These are phyloP conservation scores for Apamea epomidion DNA, from an alignment of 2,888 invertebrate genomes.

Conservation along the genomic window DNA sequence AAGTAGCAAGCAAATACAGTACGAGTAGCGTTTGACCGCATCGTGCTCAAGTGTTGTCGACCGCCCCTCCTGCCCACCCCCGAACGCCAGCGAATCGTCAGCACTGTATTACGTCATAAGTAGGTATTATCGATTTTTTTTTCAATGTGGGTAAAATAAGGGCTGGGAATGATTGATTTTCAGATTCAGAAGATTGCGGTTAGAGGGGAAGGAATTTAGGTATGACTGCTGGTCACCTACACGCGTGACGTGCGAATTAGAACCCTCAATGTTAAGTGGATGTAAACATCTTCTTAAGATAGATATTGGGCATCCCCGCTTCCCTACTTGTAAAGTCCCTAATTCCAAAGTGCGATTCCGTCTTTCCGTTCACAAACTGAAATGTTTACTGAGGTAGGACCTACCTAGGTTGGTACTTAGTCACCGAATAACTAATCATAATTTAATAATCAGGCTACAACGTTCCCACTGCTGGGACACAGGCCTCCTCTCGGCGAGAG, in stretches of 20 bases:
- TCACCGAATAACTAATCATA: too few species aligned
- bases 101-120: slow-evolving; percentile 59
- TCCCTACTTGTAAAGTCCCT: not conserved
- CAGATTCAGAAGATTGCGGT: not conserved
- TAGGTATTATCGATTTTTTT: slow-evolving; percentile 40
- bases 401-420: not conserved
- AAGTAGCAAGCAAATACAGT: slow-evolving; percentile 51
- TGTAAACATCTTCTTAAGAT: not conserved
- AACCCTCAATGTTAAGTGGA: not conserved
- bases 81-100: slow-evolving; percentile 53
- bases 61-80: slow-evolving; percentile 52
- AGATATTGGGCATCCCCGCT: not conserved
- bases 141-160: not conserved
- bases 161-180: slow-evolving; percentile 3
- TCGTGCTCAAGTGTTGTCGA: slow-evolving; percentile 62
- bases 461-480: too few species aligned
- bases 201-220: not conserved
- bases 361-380: not conserved
- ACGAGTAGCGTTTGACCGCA: slow-evolving; percentile 63
- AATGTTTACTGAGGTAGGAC: not conserved
- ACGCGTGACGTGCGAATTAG: not conserved
- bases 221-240: not conserved
- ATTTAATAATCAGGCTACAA: too few species aligned
- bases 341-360: not conserved
- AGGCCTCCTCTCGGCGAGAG: too few species aligned